A percentile compares a stretch with the other conserved stretches of the same genome.
phyloP scores from a whole-genome alignment of 1,140 invertebrate species.

The Drosophila nigrodunni region DNA sequence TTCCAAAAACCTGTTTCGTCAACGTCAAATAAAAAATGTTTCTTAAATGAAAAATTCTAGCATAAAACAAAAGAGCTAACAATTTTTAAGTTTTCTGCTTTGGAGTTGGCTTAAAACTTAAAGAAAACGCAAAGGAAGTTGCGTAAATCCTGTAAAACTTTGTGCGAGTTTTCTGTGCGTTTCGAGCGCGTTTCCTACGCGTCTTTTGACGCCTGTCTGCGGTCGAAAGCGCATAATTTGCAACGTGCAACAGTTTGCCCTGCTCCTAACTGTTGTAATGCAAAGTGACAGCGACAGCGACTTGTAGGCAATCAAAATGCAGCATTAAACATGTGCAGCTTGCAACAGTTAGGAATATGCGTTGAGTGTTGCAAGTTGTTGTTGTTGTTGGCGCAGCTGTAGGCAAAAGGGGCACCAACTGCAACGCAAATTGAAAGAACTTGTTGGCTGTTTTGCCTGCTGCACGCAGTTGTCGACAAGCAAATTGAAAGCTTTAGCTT shows the following conservation, averaged over 20 bases:
- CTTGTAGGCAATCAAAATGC: conserved; percentile 81
- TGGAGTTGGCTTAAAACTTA: not conserved
- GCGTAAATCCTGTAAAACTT: not conserved
- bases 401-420: conserved; percentile 43
- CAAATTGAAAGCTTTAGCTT: conserved; percentile 81
- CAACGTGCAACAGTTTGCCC: not conserved
- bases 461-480: conserved; percentile 59
- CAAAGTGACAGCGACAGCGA: conserved; percentile 77
- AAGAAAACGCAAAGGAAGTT: not conserved
- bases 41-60: not conserved
- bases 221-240: conserved; percentile 16
- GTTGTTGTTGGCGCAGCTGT: conserved; percentile 26
- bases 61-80: no score
- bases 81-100: not conserved
- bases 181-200: conserved; percentile 10
- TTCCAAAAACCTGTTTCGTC: conserved; percentile 50
- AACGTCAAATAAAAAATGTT: not conserved
- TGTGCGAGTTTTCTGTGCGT: conserved; percentile 1
- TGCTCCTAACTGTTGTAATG: conserved; percentile 61
- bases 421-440: conserved; percentile 78
- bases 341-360: conserved; percentile 53
- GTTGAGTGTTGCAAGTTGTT: conserved; percentile 33
- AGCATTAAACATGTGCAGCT: conserved; percentile 71
- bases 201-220: conserved; percentile 30
- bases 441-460: conserved; percentile 65